Conservation (phyloP, 2,113 vertebrate genomes). For the Hyaena hyaena region DNA sequence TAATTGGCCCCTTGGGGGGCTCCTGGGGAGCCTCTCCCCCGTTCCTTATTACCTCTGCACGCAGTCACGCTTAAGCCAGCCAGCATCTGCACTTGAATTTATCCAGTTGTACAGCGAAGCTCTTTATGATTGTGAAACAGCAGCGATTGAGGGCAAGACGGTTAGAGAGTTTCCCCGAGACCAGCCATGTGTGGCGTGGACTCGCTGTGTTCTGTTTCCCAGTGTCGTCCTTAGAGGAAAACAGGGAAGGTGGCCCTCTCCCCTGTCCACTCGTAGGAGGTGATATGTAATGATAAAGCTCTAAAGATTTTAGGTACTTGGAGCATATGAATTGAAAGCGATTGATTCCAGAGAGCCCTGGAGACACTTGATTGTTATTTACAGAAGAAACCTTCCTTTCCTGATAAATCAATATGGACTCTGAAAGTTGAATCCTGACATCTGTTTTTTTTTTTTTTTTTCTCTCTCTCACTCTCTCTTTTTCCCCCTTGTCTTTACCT, state of each 20-base stretch:
- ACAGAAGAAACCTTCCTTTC: neutral
- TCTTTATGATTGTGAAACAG: conserved; percentile 19
- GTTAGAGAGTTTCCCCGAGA: neutral
- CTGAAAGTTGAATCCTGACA: neutral
- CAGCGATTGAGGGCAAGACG: neutral
- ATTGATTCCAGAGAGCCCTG: neutral
- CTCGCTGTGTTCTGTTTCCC: neutral
- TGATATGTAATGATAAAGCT: neutral
- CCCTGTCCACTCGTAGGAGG: neutral
- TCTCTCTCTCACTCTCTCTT: conserved; percentile 39
- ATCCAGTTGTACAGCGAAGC: neutral
- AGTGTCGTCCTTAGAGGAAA: neutral
- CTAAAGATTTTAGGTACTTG: neutral
- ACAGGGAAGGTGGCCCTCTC: neutral
- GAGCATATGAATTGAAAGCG: neutral
- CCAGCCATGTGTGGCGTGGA: neutral
- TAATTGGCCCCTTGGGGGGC: conserved; percentile 67
- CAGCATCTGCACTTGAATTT: neutral
- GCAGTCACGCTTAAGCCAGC: neutral
- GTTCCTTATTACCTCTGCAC: neutral
- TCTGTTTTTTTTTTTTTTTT: neutral
- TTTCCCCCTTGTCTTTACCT: conserved; percentile 11
- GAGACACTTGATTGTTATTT: neutral
- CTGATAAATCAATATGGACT: neutral
- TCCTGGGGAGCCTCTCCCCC: neutral